Evolutionary conservation across 2,113 vertebrate genomes (phyloP).

Genomic region (Cottus gobio): DNA sequence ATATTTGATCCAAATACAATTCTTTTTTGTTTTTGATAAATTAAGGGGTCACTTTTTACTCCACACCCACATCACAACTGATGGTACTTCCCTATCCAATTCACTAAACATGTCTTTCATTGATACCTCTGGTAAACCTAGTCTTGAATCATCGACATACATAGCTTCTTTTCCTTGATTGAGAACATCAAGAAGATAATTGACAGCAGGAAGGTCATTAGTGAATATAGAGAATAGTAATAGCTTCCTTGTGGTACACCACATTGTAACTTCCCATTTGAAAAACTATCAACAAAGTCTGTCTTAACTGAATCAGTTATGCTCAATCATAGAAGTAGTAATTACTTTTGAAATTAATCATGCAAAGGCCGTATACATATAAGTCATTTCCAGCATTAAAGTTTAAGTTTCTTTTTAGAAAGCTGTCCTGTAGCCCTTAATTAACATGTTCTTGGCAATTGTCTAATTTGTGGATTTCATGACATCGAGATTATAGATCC

Average conservation of each 20-base stretch:
- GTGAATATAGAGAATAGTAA: too few relatives aligned
- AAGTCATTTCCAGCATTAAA: background rate
- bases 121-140: too few relatives aligned
- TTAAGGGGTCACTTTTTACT: too few relatives aligned
- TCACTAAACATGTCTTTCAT: too few relatives aligned
- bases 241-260: background rate
- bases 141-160: too few relatives aligned
- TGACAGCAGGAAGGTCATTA: too few relatives aligned
- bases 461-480: background rate
- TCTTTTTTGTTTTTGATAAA: too few relatives aligned
- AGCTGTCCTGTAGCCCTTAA: background rate
- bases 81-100: too few relatives aligned
- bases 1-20: too few relatives aligned
- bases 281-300: background rate
- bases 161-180: too few relatives aligned
- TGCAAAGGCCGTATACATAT: background rate
- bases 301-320: background rate
- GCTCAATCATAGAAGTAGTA: background rate
- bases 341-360: background rate
- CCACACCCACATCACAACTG: too few relatives aligned
- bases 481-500: background rate
- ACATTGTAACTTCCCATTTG: background rate
- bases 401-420: background rate
- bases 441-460: background rate
- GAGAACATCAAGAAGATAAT: too few relatives aligned